phyloP scores from a whole-genome alignment of 2,113 vertebrate species.

The Pangasianodon hypophthalmus region DNA sequence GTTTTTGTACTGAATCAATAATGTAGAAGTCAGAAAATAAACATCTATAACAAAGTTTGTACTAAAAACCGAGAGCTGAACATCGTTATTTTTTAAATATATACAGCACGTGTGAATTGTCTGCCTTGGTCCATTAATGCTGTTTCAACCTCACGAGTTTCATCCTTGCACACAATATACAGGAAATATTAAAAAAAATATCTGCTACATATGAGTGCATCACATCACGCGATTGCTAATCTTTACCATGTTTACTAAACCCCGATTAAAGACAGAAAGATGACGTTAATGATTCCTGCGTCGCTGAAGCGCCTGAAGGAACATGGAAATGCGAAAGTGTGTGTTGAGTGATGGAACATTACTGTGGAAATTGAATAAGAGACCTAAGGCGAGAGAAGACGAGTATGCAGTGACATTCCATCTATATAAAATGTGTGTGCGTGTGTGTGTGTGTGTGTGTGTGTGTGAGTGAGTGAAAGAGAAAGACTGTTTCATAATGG shows the following conservation, averaged over 20 bases:
- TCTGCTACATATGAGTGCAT: too few relatives aligned
- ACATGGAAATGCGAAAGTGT: background rate
- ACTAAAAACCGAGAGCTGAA: background rate
- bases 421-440: background rate
- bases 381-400: background rate
- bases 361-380: background rate
- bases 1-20: too few relatives aligned
- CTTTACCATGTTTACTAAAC: background rate
- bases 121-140: background rate
- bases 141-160: too few relatives aligned
- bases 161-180: too few relatives aligned
- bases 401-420: background rate
- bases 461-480: background rate
- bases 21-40: too few relatives aligned
- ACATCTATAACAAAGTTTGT: too few relatives aligned
- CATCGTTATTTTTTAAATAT: background rate
- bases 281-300: background rate
- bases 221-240: background rate
- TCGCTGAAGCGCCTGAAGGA: background rate
- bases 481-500: too few relatives aligned
- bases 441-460: conserved; percentile 8
- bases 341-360: background rate
- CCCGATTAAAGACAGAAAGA: background rate
- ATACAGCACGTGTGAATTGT: background rate
- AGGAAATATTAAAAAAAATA: too few relatives aligned